phyloP scores from a whole-genome alignment of 2,888 invertebrate species.

The Andrena minutula region DNA sequence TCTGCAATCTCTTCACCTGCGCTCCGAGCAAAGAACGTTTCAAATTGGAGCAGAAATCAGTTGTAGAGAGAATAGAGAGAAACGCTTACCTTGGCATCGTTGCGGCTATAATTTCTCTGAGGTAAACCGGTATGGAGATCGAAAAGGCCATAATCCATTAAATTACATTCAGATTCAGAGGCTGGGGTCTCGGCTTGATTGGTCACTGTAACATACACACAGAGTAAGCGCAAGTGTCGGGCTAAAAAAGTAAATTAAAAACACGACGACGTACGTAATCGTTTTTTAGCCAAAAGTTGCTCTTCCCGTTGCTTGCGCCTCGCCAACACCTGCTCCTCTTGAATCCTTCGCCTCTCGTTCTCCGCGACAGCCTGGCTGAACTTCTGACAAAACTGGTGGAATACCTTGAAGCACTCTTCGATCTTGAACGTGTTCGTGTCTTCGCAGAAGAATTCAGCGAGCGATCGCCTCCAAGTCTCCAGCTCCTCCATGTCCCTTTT shows the following conservation, averaged over 20 bases:
- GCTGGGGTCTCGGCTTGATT: constrained; percentile 90
- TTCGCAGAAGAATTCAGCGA: constrained; percentile 98
- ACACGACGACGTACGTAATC: constrained; percentile 86
- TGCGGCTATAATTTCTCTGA: constrained; percentile 84
- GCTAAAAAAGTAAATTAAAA: neutral
- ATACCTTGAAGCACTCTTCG: constrained; percentile 96
- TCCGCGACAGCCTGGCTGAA: constrained; percentile 94
- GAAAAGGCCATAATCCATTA: constrained; percentile 92
- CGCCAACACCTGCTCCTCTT: constrained; percentile 95
- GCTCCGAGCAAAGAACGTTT: neutral
- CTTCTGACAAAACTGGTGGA: constrained; percentile 95
- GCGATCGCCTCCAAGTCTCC: constrained; percentile 91
- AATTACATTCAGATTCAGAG: constrained; percentile 90
- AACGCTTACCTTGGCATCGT: constrained; percentile 81
- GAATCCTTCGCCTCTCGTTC: constrained; percentile 92
- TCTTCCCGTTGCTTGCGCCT: constrained; percentile 91
- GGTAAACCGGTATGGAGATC: constrained; percentile 90
- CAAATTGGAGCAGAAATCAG: too few relatives aligned
- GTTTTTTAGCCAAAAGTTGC: constrained; percentile 88
- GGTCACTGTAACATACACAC: constrained; percentile 85
- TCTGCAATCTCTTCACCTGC: constrained; percentile 84
- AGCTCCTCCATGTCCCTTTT: constrained; percentile 93
- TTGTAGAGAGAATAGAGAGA: neutral
- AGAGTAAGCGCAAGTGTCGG: neutral
- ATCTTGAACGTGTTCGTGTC: constrained; percentile 95